Conservation (phyloP, 2,797 vertebrate species). For the Atherinosoma microstoma region DNA sequence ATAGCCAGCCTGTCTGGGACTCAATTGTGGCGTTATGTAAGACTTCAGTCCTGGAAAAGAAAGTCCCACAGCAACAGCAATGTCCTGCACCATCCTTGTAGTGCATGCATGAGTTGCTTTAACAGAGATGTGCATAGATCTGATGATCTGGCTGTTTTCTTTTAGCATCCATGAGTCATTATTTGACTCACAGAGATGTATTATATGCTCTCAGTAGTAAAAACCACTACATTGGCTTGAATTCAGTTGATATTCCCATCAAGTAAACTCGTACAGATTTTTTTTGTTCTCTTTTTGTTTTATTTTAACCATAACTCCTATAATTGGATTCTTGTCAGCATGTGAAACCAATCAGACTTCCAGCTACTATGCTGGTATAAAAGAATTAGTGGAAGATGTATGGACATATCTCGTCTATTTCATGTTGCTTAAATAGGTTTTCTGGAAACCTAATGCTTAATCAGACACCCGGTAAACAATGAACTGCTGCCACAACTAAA, state of each 20-base stretch:
- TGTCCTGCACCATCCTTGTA: slow-evolving; percentile 5
- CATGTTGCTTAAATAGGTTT: slow-evolving; percentile 34
- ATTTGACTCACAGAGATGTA: slow-evolving; percentile 14
- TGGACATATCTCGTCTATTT: not conserved
- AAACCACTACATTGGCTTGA: too few relatives aligned
- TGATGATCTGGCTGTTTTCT: slow-evolving; percentile 19
- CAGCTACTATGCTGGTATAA: slow-evolving; percentile 17
- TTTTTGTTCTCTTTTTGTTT: too few relatives aligned
- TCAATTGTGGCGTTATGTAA: slow-evolving; percentile 54
- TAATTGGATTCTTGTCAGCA: too few relatives aligned
- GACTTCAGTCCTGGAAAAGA: slow-evolving; percentile 9
- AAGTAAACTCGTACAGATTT: too few relatives aligned
- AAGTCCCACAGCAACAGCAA: slow-evolving; percentile 28
- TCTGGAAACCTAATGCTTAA: slow-evolving; percentile 47
- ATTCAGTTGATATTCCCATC: too few relatives aligned
- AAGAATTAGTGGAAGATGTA: not conserved
- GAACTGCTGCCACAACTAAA: slow-evolving; percentile 33
- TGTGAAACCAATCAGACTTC: slow-evolving; percentile 4
- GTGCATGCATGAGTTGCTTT: not conserved
- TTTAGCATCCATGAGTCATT: slow-evolving; percentile 14
- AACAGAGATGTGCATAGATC: slow-evolving; percentile 28
- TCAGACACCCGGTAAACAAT: slow-evolving; percentile 23
- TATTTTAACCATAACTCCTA: too few relatives aligned
- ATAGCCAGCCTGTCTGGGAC: slow-evolving; percentile 32
- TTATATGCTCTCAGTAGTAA: not conserved